Conservation (phyloP, 2,888 invertebrate species). For the Eustalomyia histrio region DNA sequence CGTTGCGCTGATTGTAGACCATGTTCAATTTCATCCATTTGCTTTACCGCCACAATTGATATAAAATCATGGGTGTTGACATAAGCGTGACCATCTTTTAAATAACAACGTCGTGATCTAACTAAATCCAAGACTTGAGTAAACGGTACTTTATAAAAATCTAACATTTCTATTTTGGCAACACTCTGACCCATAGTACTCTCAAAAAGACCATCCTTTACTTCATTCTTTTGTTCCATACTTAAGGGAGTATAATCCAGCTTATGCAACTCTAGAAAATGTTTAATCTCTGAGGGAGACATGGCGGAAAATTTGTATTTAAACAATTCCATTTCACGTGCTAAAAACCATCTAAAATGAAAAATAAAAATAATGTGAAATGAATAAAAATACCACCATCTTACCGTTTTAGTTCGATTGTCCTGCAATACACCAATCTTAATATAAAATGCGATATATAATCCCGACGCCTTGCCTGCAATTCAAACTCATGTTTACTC, state of each 20-base stretch:
- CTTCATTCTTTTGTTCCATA: constrained; percentile 84
- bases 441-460: constrained; percentile 96
- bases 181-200: constrained; percentile 82
- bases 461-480: constrained; percentile 87
- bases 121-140: constrained; percentile 93
- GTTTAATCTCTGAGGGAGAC: constrained; percentile 81
- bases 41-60: constrained; percentile 89
- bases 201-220: constrained; percentile 83
- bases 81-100: constrained; percentile 91
- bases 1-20: constrained; percentile 77
- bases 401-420: constrained; percentile 86
- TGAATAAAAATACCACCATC: neutral
- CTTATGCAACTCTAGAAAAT: constrained; percentile 85
- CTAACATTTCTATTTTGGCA: constrained; percentile 82
- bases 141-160: constrained; percentile 92
- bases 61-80: constrained; percentile 91
- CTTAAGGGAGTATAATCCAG: constrained; percentile 85
- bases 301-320: constrained; percentile 87
- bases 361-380: neutral
- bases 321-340: constrained; percentile 94
- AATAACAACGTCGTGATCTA: constrained; percentile 86
- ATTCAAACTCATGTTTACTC: constrained; percentile 81
- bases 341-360: constrained; percentile 87
- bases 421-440: constrained; percentile 93
- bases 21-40: constrained; percentile 81